Evolutionary conservation across 2,113 vertebrate species (phyloP), one percentile per base, ranked within the genome.

Genomic region (Plectropomus leopardus): DNA sequence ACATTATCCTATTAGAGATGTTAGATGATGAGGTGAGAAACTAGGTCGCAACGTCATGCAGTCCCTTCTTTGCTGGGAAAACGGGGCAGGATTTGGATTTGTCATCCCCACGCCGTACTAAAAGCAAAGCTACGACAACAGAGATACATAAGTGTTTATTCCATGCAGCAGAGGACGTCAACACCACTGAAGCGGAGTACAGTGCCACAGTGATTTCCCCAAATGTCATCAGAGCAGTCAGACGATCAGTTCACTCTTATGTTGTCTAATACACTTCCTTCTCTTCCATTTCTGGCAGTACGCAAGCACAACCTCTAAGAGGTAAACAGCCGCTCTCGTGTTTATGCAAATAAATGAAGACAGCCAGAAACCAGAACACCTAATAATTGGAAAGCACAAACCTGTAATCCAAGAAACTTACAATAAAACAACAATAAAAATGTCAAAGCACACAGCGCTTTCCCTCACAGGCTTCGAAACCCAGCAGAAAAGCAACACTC

Each of bases 1-100:
- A 74, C 11, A 9, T 34, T 44, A 44, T 54, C 34, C 51, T 45
- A 26, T 67, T 45, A 40, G 23, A 14, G 67, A 40, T 28, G 59
- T 32, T 14, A 23, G 45, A 76, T 50, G 24, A 64, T 15, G n/a
- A 51, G 50, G 26, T 55, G 14, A 55, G 53, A 66, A 82, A 73
- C 45, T 67, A 61, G 77, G 53, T 47, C 8, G 40, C 64, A 60
- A 36, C 23, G 15, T 64, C 77, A 67, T 63, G 30, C 23, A 24
- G 17, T 44, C 45, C 57, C 53, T 68, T 64, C 47, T 58, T 57
- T 64, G 51, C 60, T 8, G 26, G 45, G 47, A 71, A 76, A 60
- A 26, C 16, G 16, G 53, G 54, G 1, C 26, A 48, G 42, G 21
- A 47, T 77, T 44, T 66, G 16, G 44, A 47, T 47, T 74, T 0